phyloP scores from a whole-genome alignment of 2,888 invertebrate species.

The Drosophila atripex region DNA sequence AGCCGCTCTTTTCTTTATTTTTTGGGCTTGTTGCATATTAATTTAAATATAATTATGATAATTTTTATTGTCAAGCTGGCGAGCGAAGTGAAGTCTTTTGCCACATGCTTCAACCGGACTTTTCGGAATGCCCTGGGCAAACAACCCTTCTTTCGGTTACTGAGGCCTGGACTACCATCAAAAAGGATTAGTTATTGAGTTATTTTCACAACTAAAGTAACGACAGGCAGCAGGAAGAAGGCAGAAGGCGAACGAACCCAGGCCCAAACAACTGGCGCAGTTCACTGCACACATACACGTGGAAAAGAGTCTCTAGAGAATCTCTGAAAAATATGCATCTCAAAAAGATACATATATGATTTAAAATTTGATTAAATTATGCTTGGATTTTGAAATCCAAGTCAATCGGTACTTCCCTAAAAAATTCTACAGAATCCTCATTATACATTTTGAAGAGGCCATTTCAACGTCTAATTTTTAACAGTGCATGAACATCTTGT shows the following conservation, averaged over 20 bases:
- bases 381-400: constrained; percentile 7
- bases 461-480: not conserved
- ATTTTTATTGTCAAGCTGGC: constrained; percentile 74
- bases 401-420: not conserved
- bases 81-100: constrained; percentile 36
- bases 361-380: not conserved
- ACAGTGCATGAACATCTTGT: constrained; percentile 50
- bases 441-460: not conserved
- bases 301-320: not conserved
- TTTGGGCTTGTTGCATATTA: constrained; percentile 68
- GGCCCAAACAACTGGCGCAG: constrained; percentile 57
- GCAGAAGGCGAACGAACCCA: constrained; percentile 28
- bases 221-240: constrained; percentile 44
- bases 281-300: constrained; percentile 35
- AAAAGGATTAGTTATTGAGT: constrained; percentile 77
- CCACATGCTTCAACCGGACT: constrained; percentile 61
- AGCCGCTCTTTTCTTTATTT: constrained; percentile 5
- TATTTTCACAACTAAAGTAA: constrained; percentile 68
- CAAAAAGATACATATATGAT: no score
- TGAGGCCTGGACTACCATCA: constrained; percentile 48
- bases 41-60: constrained; percentile 78
- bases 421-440: not conserved
- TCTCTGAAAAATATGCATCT: not conserved
- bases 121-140: constrained; percentile 52
- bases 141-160: constrained; percentile 52